Conservation (phyloP, 2,113 vertebrate species). For the Thinocorus orbignyianus region DNA sequence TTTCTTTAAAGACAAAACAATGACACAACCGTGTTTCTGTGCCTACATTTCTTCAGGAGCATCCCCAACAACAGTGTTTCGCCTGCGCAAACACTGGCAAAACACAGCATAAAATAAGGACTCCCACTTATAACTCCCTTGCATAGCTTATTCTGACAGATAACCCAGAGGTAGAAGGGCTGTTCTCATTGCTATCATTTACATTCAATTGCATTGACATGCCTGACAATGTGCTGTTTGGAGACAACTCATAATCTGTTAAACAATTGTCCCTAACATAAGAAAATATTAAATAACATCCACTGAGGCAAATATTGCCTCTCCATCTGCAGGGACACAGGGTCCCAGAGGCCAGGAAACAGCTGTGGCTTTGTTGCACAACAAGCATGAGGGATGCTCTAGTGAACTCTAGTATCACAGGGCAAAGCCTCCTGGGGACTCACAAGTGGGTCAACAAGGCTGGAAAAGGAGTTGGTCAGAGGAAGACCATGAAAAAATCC, state of each 20-base stretch:
- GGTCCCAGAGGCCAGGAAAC: slow-evolving; percentile 22
- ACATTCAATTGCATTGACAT: background rate
- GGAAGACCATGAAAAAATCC: background rate
- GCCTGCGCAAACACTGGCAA: background rate
- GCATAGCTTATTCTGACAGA: background rate
- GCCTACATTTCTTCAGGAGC: background rate
- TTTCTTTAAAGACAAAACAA: background rate
- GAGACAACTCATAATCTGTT: slow-evolving; percentile 32
- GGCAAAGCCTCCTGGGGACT: background rate
- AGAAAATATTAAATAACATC: slow-evolving; percentile 30
- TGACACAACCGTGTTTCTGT: background rate
- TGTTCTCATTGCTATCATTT: background rate
- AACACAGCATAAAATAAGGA: background rate
- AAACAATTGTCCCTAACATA: background rate
- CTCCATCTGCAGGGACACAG: background rate
- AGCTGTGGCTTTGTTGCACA: slow-evolving; percentile 39
- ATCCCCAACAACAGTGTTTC: background rate
- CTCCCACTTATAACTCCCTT: background rate
- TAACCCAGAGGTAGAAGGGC: background rate
- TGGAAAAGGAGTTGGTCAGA: background rate
- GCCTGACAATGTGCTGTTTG: slow-evolving; percentile 22
- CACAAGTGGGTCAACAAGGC: background rate
- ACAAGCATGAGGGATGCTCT: background rate
- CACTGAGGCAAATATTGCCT: slow-evolving; percentile 1
- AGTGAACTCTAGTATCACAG: background rate